Evolutionary conservation across 2,797 vertebrate species (phyloP), one percentile per base, ranked within the genome.

Genomic region (Cheirogaleus major): DNA sequence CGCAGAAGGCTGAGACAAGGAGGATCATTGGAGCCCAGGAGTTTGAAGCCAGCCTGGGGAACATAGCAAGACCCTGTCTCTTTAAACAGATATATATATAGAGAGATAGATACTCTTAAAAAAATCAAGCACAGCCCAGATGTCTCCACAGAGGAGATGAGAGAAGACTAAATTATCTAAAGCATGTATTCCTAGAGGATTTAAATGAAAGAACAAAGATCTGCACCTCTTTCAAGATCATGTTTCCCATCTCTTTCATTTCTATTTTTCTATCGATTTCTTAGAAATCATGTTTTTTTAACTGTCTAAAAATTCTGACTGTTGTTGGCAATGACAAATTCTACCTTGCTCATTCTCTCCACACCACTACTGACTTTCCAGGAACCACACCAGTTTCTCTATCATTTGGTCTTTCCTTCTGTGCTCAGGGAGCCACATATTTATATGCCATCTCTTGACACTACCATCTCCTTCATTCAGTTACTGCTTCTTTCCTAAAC

Each of bases 351-450:
- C 35, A 23, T 17, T 57, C 70, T 79, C 27, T 57, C 48, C 35
- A 69, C 4, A 61, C n/a, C 83, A 45, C 17, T 72, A 15, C 43
- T n/a, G 32, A 65, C n/a, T 80, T 78, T 70, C 82, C 7, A 35
- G 35, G 35, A 9, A 72, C 50, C 8, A 70, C 30, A 43, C 38
- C 2, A 6, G 18, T 12, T 75, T 72, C 78, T 85, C 55, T 92
- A n/a, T 67, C 48, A 87, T 52, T 63, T 82, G 69, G 63, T 22
- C 41, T 96, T 61, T 91, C n/a, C 30, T 61, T 92, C 92, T 79
- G 8, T 50, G 35, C 32, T 83, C n/a, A 81, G 73, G 63, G 0
- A 92, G 78, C 23, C 4, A 10, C 0, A 32, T 22, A 55, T 76
- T 88, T 8, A 87, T 52, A 82, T 14, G 12, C 11, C 38, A 80